These are phyloP conservation scores for Lacerta agilis DNA, from an alignment of 2,797 vertebrate genomes.

Conservation along the genomic window DNA sequence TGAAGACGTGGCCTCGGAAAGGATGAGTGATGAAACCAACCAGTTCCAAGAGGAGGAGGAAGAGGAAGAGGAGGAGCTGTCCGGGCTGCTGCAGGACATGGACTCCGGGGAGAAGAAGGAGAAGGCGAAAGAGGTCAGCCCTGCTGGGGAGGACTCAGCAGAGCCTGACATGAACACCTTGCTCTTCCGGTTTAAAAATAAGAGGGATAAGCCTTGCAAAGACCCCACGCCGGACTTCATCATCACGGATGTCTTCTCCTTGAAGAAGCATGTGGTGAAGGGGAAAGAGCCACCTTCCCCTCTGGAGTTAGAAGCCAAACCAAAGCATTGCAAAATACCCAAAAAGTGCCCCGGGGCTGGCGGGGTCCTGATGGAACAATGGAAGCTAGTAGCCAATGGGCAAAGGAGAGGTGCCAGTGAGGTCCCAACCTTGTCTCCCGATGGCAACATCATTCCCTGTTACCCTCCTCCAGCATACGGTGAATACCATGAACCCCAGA, in stretches of 20 bases:
- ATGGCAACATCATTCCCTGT: slow-evolving; percentile 84
- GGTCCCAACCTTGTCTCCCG: slow-evolving; percentile 63
- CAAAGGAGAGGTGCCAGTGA: slow-evolving; percentile 79
- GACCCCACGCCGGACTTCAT: slow-evolving; percentile 83
- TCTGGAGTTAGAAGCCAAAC: slow-evolving; percentile 82
- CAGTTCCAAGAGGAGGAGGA: slow-evolving; percentile 70
- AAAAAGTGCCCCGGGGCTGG: slow-evolving; percentile 78
- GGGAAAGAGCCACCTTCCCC: slow-evolving; percentile 80
- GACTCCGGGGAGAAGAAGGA: slow-evolving; percentile 64
- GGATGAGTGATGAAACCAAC: slow-evolving; percentile 41
- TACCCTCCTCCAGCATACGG: slow-evolving; percentile 86
- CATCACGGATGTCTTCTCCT: slow-evolving; percentile 87
- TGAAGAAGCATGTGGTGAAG: slow-evolving; percentile 83
- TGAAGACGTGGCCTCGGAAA: slow-evolving; percentile 56
- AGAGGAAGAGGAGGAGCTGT: slow-evolving; percentile 61
- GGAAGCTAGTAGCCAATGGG: slow-evolving; percentile 82
- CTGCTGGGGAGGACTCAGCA: slow-evolving; percentile 68
- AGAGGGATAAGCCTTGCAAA: slow-evolving; percentile 72
- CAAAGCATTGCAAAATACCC: slow-evolving; percentile 82
- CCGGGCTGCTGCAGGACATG: slow-evolving; percentile 68
- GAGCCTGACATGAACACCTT: slow-evolving; percentile 59
- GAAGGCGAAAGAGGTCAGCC: slow-evolving; percentile 35
- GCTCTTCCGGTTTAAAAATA: slow-evolving; percentile 66
- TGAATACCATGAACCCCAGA: slow-evolving; percentile 88
- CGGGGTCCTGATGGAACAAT: slow-evolving; percentile 86